Conservation (phyloP, 2,113 vertebrate species). For the Varanus salvator region DNA sequence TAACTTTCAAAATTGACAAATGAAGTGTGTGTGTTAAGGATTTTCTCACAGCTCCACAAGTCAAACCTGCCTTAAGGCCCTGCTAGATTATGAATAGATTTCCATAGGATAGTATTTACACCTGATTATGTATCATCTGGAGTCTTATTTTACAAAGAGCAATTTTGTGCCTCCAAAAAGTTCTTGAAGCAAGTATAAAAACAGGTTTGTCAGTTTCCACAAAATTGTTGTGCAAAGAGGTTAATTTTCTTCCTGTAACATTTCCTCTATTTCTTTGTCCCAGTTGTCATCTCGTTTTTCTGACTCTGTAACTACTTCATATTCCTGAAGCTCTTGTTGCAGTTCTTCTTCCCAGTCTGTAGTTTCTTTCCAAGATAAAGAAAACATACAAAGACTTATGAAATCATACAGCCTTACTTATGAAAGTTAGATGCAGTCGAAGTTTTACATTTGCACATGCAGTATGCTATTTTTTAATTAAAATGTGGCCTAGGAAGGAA, state of each 20-base stretch:
- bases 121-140: slow-evolving; percentile 53
- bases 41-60: neutral
- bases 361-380: slow-evolving; percentile 81
- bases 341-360: slow-evolving; percentile 95
- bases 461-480: neutral
- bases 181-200: slow-evolving; percentile 55
- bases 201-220: slow-evolving; percentile 58
- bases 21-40: neutral
- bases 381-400: slow-evolving; percentile 3
- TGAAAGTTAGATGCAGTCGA: neutral
- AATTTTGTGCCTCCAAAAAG: slow-evolving; percentile 60
- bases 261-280: slow-evolving; percentile 96
- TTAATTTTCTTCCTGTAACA: slow-evolving; percentile 89
- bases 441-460: neutral
- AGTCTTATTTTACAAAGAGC: slow-evolving; percentile 62
- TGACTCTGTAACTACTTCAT: slow-evolving; percentile 89
- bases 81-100: slow-evolving; percentile 9
- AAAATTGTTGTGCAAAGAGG: slow-evolving; percentile 48
- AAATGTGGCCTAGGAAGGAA: neutral
- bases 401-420: neutral
- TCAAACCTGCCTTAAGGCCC: neutral
- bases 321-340: slow-evolving; percentile 94
- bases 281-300: slow-evolving; percentile 92
- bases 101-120: slow-evolving; percentile 43
- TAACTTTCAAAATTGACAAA: neutral